Evolutionary conservation across 2,113 vertebrate genomes (phyloP), one percentile per base, ranked within the genome.

Genomic region (Lophius piscatorius): DNA sequence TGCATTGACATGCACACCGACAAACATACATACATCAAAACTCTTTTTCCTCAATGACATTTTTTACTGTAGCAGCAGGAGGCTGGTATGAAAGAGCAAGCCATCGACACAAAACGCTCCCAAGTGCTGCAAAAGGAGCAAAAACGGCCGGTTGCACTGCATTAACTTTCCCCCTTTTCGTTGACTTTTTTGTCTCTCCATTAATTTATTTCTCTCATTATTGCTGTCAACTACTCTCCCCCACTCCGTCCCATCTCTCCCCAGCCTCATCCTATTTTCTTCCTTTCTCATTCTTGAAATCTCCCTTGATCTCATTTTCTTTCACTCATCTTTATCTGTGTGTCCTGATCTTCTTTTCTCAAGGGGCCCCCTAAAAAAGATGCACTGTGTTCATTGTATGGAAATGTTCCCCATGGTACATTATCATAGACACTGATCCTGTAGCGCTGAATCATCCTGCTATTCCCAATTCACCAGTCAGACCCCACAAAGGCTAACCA

Each of bases 341-440:
- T 59, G 44, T 74, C 81, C 71, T 78, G 65, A 58, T 74, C 74
- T 44, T 13, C 31, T 35, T 72, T 75, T 57, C 82, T 76, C 56
- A 50, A 74, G 80, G 82, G 86, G 70, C 59, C 46, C 74, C 70
- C 73, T 76, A 81, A 86, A 78, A 70, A 84, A 86, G 85, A 90
- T 68, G 60, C 76, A 84, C 59, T 59, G 69, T 76, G 75, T 85
- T 87, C 88, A 85, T 88, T 88, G 84, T 78, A 82, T 84, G 73
- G 83, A 84, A 84, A 85, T 77, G 78, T 80, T 80, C 78, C 79
- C 83, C 33, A 26, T 31, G 71, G 81, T 73, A 55, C 73, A 78
- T 83, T 77, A 81, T 75, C 80, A 83, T 78, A 73, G 75, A 85
- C 86, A 74, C 75, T 74, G 81, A 81, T 80, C 82, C 79, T 13